Conservation (phyloP, 2,113 vertebrate genomes). For the Thomomys bottae region DNA sequence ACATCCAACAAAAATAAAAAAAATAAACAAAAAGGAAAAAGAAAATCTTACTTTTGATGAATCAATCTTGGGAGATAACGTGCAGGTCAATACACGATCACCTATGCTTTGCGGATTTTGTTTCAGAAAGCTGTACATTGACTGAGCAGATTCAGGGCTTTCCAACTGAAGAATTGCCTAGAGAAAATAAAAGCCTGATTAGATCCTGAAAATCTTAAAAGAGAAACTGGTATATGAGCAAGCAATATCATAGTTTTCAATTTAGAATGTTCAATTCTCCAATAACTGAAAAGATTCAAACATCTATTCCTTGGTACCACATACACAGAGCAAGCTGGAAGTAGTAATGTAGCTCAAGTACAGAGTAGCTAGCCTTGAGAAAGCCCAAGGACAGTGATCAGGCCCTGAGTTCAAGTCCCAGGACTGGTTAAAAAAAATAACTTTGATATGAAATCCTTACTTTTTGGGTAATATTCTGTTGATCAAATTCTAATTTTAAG, state of each 20-base stretch:
- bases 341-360: too few relatives aligned
- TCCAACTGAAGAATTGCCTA: conserved; percentile 88
- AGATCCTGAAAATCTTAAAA: conserved; percentile 24
- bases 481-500: not conserved
- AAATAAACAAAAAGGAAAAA: too few relatives aligned
- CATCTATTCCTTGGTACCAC: too few relatives aligned
- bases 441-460: conserved; percentile 22
- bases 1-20: too few relatives aligned
- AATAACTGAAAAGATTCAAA: not conserved
- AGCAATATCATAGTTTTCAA: conserved; percentile 13
- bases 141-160: conserved; percentile 78
- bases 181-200: conserved; percentile 13
- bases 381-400: too few relatives aligned
- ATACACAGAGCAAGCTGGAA: too few relatives aligned
- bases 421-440: too few relatives aligned
- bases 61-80: conserved; percentile 73
- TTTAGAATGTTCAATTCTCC: not conserved
- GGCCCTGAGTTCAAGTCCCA: too few relatives aligned
- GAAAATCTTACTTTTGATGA: conserved; percentile 74
- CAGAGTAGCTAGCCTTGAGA: too few relatives aligned
- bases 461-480: conserved; percentile 32
- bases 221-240: not conserved
- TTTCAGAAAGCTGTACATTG: conserved; percentile 85
- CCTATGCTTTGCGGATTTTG: conserved; percentile 83
- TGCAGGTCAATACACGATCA: conserved; percentile 78